Conservation (phyloP, 2,888 invertebrate genomes). For the Orthosia cruda region DNA sequence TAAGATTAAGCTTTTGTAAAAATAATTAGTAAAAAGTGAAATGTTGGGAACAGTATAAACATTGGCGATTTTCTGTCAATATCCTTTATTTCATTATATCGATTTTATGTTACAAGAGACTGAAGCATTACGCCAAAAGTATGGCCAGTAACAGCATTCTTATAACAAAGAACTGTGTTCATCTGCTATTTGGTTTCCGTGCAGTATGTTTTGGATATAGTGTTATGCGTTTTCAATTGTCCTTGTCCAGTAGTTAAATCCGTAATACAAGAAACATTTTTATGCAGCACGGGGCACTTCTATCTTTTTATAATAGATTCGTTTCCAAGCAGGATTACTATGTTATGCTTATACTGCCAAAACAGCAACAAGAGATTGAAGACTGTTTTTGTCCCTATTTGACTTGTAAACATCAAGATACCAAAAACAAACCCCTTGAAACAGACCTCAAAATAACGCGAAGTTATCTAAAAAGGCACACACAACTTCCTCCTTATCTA, state of each 20-base stretch:
- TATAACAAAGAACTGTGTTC: too few relatives aligned
- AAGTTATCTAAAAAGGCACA: constrained; percentile 27
- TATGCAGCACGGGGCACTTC: too few relatives aligned
- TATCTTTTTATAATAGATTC: too few relatives aligned
- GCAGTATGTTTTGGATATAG: too few relatives aligned
- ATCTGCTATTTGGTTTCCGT: too few relatives aligned
- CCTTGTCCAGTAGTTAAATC: too few relatives aligned
- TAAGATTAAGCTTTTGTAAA: constrained; percentile 9
- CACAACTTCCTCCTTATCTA: constrained; percentile 23
- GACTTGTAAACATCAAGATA: too few relatives aligned
- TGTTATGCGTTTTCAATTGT: too few relatives aligned
- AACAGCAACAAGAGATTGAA: too few relatives aligned
- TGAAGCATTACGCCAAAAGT: not conserved
- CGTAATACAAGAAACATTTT: too few relatives aligned
- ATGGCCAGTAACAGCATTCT: not conserved
- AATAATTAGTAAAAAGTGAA: not conserved
- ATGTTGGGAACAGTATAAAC: constrained; percentile 4
- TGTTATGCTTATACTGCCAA: too few relatives aligned
- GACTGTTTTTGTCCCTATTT: not conserved
- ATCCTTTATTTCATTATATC: not conserved
- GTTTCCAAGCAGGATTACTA: too few relatives aligned
- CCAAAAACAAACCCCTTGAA: not conserved
- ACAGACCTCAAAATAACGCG: not conserved
- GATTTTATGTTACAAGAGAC: not conserved
- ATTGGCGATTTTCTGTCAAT: not conserved